phyloP scores from a whole-genome alignment of 2,113 vertebrate genomes.

The Notiomystis cincta region DNA sequence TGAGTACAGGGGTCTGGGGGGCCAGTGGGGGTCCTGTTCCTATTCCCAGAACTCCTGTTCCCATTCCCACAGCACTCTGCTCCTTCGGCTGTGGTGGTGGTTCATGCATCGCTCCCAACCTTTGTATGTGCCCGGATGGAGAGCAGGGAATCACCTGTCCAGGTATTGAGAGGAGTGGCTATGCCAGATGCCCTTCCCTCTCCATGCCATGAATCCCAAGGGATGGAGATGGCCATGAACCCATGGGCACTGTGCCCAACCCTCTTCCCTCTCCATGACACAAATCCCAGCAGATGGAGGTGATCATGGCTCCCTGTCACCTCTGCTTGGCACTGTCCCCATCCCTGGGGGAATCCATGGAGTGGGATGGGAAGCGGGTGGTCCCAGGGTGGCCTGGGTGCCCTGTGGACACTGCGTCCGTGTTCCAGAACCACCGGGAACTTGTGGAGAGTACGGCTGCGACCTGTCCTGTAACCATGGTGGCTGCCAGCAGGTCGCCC shows the following conservation, averaged over 20 bases:
- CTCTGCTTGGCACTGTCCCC: accelerated
- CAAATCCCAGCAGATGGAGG: background rate
- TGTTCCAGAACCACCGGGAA: constrained; percentile 1
- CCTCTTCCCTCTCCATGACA: background rate
- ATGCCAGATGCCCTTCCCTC: background rate
- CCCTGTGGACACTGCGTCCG: accelerated
- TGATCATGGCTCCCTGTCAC: background rate
- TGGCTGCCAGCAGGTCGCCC: constrained; percentile 76
- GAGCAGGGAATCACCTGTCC: constrained; percentile 76
- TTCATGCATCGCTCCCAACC: constrained; percentile 76
- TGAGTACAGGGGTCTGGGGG: constrained; percentile 34
- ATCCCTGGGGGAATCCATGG: background rate
- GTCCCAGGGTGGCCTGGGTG: accelerated
- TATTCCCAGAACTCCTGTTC: background rate
- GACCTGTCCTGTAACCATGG: constrained; percentile 78
- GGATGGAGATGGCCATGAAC: background rate
- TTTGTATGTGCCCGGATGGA: constrained; percentile 76
- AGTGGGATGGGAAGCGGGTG: accelerated
- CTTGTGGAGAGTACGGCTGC: constrained; percentile 78
- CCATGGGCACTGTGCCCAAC: accelerated
- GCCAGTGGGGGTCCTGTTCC: accelerated
- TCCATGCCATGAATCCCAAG: background rate
- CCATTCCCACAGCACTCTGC: constrained; percentile 57
- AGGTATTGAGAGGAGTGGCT: constrained; percentile 53
- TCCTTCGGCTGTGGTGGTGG: constrained; percentile 77